Percentiles rank a stretch among this genome's conserved stretches.
Evolutionary conservation across 2,888 invertebrate genomes (phyloP).

Genomic region (Andrena hattorfiana): DNA sequence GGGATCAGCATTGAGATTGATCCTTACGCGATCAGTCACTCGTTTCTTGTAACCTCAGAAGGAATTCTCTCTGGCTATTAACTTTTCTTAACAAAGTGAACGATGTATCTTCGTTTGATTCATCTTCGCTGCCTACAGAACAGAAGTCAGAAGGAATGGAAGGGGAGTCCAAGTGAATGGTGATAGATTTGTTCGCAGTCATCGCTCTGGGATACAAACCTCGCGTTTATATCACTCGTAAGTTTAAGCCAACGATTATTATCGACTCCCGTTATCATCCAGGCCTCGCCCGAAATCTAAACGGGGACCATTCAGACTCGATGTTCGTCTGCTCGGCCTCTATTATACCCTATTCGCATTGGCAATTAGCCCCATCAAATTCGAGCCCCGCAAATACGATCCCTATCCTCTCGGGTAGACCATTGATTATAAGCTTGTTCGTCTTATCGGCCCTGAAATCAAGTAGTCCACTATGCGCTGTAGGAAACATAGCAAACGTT

Average conservation of each 20-base stretch:
- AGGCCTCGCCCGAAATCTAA: constrained; percentile 53
- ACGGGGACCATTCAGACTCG: constrained; percentile 43
- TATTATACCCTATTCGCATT: constrained; percentile 51
- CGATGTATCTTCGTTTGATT: too few relatives aligned
- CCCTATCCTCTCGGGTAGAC: constrained; percentile 37
- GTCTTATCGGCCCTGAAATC: constrained; percentile 27
- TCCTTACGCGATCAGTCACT: constrained; percentile 67
- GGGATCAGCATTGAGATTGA: constrained; percentile 47
- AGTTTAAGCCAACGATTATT: constrained; percentile 55
- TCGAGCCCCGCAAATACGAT: constrained; percentile 49
- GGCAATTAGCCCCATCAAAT: constrained; percentile 61
- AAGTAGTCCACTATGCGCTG: not conserved
- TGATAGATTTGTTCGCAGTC: not conserved
- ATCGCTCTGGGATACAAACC: not conserved
- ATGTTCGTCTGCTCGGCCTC: constrained; percentile 49
- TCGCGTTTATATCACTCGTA: constrained; percentile 11
- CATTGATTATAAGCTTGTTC: constrained; percentile 38
- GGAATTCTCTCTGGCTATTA: not conserved
- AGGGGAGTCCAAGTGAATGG: not conserved
- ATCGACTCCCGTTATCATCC: constrained; percentile 67
- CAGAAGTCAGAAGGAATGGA: not conserved
- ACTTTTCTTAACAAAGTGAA: too few relatives aligned
- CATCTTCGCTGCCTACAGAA: not conserved
- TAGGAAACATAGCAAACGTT: not conserved
- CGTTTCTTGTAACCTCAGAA: not conserved